phyloP scores from a whole-genome alignment of 1,140 invertebrate species.

The Brachionus calyciflorus region DNA sequence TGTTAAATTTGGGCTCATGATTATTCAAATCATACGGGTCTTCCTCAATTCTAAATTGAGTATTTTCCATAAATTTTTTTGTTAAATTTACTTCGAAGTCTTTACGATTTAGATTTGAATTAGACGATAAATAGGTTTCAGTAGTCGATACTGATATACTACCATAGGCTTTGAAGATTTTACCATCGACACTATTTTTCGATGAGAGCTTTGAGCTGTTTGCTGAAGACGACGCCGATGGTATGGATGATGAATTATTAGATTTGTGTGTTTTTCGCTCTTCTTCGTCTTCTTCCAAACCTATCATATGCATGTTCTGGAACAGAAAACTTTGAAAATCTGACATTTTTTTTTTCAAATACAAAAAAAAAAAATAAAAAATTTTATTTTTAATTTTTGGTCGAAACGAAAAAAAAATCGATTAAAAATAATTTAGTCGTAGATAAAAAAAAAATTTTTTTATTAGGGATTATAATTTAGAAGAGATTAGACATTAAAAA shows the following conservation, averaged over 20 bases:
- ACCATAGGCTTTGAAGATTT: conserved; percentile 7
- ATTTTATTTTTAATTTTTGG: no score
- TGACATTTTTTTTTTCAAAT: conserved; percentile 25
- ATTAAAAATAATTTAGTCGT: conserved; percentile 16
- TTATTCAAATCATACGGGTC: conserved; percentile 19
- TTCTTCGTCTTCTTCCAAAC: conserved; percentile 30
- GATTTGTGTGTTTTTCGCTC: neutral
- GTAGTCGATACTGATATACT: conserved; percentile 33
- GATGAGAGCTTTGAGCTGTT: neutral
- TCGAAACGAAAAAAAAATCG: neutral
- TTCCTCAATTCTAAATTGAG: neutral
- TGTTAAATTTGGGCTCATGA: neutral
- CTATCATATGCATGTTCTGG: conserved; percentile 45
- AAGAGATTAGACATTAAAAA: conserved; percentile 21
- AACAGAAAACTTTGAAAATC: conserved; percentile 47
- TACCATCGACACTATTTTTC: neutral
- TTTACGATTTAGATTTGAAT: neutral
- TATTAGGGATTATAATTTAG: no score
- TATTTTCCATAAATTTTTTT: neutral
- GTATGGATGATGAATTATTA: neutral
- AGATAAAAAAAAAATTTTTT: neutral
- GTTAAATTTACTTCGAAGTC: no score
- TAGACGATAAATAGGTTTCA: conserved; percentile 28
- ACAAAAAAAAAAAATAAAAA: no score
- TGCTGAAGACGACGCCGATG: no score